These are phyloP conservation scores for Cirrhinus molitorella DNA, from an alignment of 2,797 vertebrate species.

Conservation along the genomic window DNA sequence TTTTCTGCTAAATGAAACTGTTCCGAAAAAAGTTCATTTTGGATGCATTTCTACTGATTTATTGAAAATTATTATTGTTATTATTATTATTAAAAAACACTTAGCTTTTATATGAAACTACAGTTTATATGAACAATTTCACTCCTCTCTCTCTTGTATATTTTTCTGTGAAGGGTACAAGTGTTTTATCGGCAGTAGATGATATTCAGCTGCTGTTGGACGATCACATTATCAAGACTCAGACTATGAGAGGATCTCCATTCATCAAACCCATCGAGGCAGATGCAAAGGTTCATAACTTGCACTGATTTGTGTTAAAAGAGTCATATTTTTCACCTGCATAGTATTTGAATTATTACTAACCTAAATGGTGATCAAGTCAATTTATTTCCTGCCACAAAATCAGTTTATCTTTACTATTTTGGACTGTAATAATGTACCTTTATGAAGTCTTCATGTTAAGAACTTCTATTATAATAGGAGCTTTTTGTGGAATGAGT, in stretches of 20 bases:
- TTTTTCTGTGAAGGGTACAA: constrained; percentile 80
- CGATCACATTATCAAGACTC: constrained; percentile 91
- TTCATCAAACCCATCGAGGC: constrained; percentile 90
- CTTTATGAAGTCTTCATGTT: neutral
- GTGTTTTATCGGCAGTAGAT: constrained; percentile 86
- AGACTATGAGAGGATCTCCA: constrained; percentile 91
- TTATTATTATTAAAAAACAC: too few relatives aligned
- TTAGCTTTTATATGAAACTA: neutral
- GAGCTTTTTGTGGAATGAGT: neutral
- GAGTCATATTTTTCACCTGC: neutral
- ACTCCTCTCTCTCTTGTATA: neutral
- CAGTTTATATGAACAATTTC: neutral
- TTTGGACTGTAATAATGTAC: neutral
- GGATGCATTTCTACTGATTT: too few relatives aligned
- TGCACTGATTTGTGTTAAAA: neutral
- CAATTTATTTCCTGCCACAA: neutral
- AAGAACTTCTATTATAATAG: neutral
- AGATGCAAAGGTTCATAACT: constrained; percentile 83
- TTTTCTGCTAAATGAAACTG: neutral
- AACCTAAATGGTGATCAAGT: neutral
- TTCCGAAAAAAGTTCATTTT: too few relatives aligned
- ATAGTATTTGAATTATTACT: neutral
- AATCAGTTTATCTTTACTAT: neutral
- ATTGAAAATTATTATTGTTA: too few relatives aligned
- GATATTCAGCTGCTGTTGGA: constrained; percentile 92